phyloP scores from a whole-genome alignment of 30 jellyfish, hydroid and myxozoan species.

The Turritopsis dohrnii region DNA sequence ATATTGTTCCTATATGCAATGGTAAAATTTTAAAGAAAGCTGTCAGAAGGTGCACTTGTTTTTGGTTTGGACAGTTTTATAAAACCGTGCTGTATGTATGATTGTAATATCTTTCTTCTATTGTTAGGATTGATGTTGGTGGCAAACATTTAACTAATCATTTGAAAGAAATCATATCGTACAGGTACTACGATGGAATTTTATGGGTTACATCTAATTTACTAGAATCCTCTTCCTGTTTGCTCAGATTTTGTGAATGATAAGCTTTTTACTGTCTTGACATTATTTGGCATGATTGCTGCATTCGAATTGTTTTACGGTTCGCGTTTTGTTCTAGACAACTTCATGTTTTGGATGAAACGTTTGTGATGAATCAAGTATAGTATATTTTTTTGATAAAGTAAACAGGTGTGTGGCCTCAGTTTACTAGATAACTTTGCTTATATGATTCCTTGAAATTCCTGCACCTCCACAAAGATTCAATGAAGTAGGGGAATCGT shows the following conservation, averaged over 20 bases:
- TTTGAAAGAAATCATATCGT: conserved; percentile 78
- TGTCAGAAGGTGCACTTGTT: conserved; percentile 53
- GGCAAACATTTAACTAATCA: conserved; percentile 86
- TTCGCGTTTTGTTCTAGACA: conserved; percentile 49
- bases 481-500: too few relatives aligned
- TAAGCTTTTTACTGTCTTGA: too few relatives aligned
- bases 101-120: neutral
- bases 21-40: conserved; percentile 73
- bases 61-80: neutral
- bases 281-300: too few relatives aligned
- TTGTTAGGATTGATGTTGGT: conserved; percentile 78
- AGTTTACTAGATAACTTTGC: too few relatives aligned
- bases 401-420: neutral
- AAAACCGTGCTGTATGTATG: neutral
- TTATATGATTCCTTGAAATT: too few relatives aligned
- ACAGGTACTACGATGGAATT: conserved; percentile 38
- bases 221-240: neutral
- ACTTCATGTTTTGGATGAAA: conserved; percentile 92
- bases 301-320: too few relatives aligned
- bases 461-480: too few relatives aligned
- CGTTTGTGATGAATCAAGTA: conserved; percentile 90
- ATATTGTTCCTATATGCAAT: conserved; percentile 76
- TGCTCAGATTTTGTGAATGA: too few relatives aligned
- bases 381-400: neutral
- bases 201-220: neutral